A percentile compares a stretch with the other conserved stretches of the same genome.
Conservation (phyloP, 2,113 vertebrate species). For the Paramormyrops kingsleyae region DNA sequence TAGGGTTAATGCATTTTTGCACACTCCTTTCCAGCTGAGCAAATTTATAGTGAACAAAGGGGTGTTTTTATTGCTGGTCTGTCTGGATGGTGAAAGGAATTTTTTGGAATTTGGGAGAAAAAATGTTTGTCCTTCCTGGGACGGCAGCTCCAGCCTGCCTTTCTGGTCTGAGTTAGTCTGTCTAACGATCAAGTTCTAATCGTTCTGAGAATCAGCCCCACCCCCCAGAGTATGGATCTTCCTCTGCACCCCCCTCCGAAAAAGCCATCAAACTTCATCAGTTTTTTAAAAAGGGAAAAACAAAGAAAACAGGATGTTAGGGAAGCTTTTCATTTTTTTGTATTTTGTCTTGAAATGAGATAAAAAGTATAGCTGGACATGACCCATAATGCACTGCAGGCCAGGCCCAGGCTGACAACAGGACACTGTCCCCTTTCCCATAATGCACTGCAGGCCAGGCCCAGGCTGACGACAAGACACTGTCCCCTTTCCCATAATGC, state of each 20-base stretch:
- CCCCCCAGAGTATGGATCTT: background rate
- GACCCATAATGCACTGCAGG: background rate
- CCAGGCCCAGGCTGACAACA: background rate
- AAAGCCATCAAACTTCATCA: background rate
- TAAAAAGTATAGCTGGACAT: background rate
- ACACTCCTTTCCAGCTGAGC: background rate
- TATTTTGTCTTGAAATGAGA: background rate
- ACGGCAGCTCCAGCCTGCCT: background rate
- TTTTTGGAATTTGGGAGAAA: background rate
- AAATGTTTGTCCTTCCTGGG: background rate
- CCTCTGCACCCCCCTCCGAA: background rate
- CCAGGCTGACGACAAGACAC: background rate
- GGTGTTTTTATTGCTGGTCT: background rate
- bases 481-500: background rate
- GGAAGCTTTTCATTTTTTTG: background rate
- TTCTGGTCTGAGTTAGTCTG: background rate
- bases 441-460: background rate
- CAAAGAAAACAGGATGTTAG: background rate
- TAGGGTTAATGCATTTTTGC: background rate
- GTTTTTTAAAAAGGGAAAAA: background rate
- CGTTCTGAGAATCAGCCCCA: background rate
- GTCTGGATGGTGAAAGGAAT: background rate
- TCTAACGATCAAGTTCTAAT: background rate
- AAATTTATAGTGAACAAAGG: background rate
- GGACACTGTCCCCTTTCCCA: background rate